These are phyloP conservation scores for Leptogaster cylindrica DNA, from an alignment of 2,888 invertebrate species.

Conservation along the genomic window DNA sequence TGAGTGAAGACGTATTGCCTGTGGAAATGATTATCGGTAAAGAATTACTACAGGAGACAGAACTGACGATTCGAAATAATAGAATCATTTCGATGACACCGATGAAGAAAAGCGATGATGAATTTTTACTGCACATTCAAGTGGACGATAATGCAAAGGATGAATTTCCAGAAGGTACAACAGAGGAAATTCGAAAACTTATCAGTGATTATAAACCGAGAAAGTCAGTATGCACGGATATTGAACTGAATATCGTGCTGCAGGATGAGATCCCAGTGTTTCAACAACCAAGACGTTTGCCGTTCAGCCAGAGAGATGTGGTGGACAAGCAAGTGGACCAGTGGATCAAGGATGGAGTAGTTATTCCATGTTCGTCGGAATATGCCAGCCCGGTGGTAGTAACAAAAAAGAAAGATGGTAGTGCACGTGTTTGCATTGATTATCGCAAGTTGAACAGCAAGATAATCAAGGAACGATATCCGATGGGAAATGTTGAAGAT, in stretches of 20 bases:
- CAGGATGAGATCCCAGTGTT: neutral
- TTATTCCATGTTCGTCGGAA: neutral
- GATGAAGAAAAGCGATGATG: too few relatives aligned
- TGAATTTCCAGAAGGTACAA: too few relatives aligned
- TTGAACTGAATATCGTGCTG: conserved; percentile 49
- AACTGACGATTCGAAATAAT: too few relatives aligned
- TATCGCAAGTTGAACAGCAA: neutral
- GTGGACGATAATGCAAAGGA: too few relatives aligned
- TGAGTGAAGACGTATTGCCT: too few relatives aligned
- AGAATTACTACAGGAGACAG: too few relatives aligned
- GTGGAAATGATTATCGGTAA: too few relatives aligned
- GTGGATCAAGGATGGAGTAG: neutral
- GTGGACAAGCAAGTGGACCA: neutral
- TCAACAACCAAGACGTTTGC: neutral
- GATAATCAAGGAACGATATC: neutral
- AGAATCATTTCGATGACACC: too few relatives aligned
- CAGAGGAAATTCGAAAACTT: neutral
- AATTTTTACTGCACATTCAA: too few relatives aligned
- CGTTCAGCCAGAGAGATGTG: neutral
- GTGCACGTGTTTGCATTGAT: neutral
- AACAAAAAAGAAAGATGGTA: neutral
- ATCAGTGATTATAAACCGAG: neutral
- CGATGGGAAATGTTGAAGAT: neutral
- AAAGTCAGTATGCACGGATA: neutral
- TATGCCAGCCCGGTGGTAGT: conserved; percentile 3